phyloP scores from a whole-genome alignment of 2,113 vertebrate genomes.

The Mirounga angustirostris region DNA sequence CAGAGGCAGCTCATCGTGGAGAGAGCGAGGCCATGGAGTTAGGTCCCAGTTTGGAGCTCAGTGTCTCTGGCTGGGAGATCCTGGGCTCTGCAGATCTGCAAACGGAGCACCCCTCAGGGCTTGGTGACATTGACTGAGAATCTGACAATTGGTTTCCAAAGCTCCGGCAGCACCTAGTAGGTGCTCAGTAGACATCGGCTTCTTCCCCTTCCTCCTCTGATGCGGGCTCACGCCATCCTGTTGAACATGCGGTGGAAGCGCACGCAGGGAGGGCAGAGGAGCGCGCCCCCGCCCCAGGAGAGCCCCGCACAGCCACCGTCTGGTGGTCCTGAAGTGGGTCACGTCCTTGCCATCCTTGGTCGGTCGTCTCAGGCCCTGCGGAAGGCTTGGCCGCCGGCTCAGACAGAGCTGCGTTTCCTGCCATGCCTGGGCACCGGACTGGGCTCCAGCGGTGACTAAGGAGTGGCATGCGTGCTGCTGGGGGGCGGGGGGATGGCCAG shows the following conservation, averaged over 20 bases:
- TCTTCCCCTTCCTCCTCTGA: background rate
- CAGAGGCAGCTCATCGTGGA: background rate
- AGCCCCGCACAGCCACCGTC: no score
- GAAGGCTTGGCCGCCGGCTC: background rate
- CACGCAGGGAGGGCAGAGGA: background rate
- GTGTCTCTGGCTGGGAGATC: accelerated
- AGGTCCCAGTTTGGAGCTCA: accelerated
- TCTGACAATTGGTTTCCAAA: background rate
- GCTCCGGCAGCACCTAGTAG: accelerated
- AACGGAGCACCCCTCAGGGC: accelerated
- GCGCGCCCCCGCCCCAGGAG: background rate
- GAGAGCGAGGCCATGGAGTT: accelerated
- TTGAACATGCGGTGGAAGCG: accelerated
- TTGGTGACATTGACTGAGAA: background rate
- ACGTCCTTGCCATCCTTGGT: background rate
- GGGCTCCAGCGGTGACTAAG: background rate
- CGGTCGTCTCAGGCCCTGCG: background rate
- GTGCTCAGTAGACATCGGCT: background rate
- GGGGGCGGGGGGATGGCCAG: background rate
- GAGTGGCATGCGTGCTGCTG: background rate
- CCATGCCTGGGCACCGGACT: background rate
- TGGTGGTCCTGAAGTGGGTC: background rate
- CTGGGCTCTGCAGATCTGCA: background rate
- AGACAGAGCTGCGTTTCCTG: background rate
- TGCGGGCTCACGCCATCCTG: background rate